A percentile compares a stretch with the other conserved stretches of the same genome.
phyloP scores from a whole-genome alignment of 1,140 invertebrate species.

The Drosophila funebris region DNA sequence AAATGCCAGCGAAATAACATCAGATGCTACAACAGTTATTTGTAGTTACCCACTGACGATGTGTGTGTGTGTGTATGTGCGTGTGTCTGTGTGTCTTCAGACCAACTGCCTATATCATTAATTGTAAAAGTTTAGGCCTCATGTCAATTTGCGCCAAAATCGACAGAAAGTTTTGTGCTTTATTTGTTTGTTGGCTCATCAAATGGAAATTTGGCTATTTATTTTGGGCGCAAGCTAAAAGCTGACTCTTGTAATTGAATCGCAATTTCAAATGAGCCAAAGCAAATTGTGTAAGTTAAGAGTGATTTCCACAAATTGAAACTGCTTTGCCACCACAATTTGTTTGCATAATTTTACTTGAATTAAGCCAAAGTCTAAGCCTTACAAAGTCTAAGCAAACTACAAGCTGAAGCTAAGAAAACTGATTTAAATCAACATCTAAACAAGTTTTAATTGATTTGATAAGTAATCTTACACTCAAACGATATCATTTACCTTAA shows the following conservation, averaged over 20 bases:
- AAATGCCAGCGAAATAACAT: conserved; percentile 14
- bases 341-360: conserved; percentile 48
- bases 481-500: neutral
- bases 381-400: neutral
- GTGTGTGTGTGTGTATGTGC: conserved; percentile 2
- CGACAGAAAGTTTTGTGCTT: conserved; percentile 36
- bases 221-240: conserved; percentile 50
- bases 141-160: conserved; percentile 32
- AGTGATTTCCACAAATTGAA: conserved; percentile 31
- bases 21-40: conserved; percentile 10
- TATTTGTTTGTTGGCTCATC: conserved; percentile 24
- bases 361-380: conserved; percentile 23
- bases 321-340: conserved; percentile 19
- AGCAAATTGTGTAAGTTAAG: neutral
- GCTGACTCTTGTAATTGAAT: conserved; percentile 75
- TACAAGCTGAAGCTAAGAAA: neutral
- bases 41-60: neutral
- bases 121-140: conserved; percentile 68
- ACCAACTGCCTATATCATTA: conserved; percentile 32
- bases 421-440: neutral
- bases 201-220: conserved; percentile 57
- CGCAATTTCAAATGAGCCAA: conserved; percentile 35
- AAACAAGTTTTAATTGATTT: neutral
- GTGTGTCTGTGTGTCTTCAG: neutral
- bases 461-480: neutral